A percentile compares a stretch with the other conserved stretches of the same genome.
Conservation (phyloP, 2,797 vertebrate species). For the Gymnoscopelus microlampas region DNA sequence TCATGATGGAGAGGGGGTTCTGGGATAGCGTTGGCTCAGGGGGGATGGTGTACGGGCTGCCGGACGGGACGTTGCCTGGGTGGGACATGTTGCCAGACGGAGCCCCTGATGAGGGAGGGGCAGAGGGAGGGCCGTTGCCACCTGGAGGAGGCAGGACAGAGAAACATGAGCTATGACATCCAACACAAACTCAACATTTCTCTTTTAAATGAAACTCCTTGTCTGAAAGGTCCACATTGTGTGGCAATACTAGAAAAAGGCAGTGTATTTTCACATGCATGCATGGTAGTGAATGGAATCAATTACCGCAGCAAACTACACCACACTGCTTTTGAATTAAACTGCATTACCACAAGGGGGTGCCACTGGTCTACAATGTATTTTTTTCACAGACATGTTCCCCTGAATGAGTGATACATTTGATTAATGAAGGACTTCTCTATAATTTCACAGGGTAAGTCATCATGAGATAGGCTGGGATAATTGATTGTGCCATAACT, state of each 20-base stretch:
- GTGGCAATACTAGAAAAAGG: too few species aligned
- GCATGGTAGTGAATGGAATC: neutral
- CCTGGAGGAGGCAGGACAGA: slow-evolving; percentile 73
- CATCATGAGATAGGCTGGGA: neutral
- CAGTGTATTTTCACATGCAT: neutral
- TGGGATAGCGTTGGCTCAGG: slow-evolving; percentile 98
- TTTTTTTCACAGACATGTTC: slow-evolving; percentile 38
- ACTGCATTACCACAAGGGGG: slow-evolving; percentile 70
- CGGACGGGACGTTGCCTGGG: slow-evolving; percentile 93
- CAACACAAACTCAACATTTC: too few species aligned
- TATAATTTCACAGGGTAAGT: neutral
- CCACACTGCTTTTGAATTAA: neutral
- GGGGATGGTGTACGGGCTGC: slow-evolving; percentile 95
- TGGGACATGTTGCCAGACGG: slow-evolving; percentile 89
- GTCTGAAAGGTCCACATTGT: too few species aligned
- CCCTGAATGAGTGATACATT: slow-evolving; percentile 17
- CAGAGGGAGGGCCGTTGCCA: slow-evolving; percentile 91
- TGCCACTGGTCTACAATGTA: slow-evolving; percentile 57
- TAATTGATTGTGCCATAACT: neutral
- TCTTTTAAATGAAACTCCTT: too few species aligned
- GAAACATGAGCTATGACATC: slow-evolving; percentile 29
- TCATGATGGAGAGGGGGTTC: slow-evolving; percentile 99
- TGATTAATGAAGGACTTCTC: neutral
- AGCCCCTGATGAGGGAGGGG: slow-evolving; percentile 85
- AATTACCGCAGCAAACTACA: neutral